A percentile compares a stretch with the other conserved stretches of the same genome.
phyloP scores from a whole-genome alignment of 30 jellyfish, hydroid and myxozoan genomes.

The Hydra vulgaris region DNA sequence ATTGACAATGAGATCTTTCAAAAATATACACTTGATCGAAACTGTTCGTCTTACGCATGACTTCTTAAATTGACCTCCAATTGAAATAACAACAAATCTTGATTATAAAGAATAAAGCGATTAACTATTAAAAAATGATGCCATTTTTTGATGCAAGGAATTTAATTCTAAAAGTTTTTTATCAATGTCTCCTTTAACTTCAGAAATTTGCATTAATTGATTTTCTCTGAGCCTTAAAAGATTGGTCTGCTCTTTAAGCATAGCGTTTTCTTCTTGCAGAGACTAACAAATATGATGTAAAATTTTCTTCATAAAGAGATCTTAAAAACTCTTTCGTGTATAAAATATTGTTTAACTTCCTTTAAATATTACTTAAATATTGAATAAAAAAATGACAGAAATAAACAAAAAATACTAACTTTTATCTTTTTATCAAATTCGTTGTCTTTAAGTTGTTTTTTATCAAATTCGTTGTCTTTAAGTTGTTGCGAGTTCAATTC shows the following conservation, averaged over 20 bases:
- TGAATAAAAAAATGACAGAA: neutral
- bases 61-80: too few species aligned
- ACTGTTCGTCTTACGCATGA: too few species aligned
- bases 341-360: neutral
- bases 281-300: slow-evolving; percentile 22
- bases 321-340: too few species aligned
- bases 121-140: neutral
- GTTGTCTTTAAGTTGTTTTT: slow-evolving; percentile 50
- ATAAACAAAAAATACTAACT: slow-evolving; percentile 17
- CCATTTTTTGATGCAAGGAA: slow-evolving; percentile 47
- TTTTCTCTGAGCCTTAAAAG: slow-evolving; percentile 28
- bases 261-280: slow-evolving; percentile 49
- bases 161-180: slow-evolving; percentile 40
- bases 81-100: too few species aligned
- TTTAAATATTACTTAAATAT: neutral
- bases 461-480: slow-evolving; percentile 52
- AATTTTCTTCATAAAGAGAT: neutral
- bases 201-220: slow-evolving; percentile 28
- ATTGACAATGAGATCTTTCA: too few species aligned
- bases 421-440: slow-evolving; percentile 44
- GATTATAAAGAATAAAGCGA: neutral
- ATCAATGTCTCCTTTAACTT: slow-evolving; percentile 36
- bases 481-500: slow-evolving; percentile 49
- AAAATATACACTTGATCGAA: too few species aligned
- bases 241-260: slow-evolving; percentile 31